Evolutionary conservation across 2,888 invertebrate genomes (phyloP), one percentile per base, ranked within the genome.

Genomic region (Xestia rhomboidea): DNA sequence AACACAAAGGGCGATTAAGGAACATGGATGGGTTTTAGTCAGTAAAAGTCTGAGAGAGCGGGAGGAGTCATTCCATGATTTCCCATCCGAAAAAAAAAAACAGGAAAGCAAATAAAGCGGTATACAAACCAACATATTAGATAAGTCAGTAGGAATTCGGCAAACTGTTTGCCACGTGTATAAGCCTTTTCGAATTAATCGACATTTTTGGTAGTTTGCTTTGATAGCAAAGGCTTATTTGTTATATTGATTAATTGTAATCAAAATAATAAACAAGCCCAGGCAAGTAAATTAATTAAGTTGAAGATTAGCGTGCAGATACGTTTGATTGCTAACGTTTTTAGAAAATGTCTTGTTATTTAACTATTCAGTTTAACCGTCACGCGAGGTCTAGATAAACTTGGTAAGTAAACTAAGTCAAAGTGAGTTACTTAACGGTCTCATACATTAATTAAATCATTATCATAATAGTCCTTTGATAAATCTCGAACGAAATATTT

Each of bases 381-480:
- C 68, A 75, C 68, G 54, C 68, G 68, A 76, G 4, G n/a, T 41
- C n/a, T 66, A 41, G 57, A 49, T 66, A 76, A 64, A 66, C 41
- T 75, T 38, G 1, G 2, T n/a, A 54, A 27, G 15, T 76, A 7
- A 41, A 34, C 27, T 62, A 11, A 15, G 30, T 73, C 30, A 13
- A 10, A 51, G 51, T 41, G n/a, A 60, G 57, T 34, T 73, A 30
- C 30, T 8, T 44, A 18, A 18, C 21, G 15, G n/a, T 30, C 3
- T 44, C 10, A 44, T 10, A 6, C n/a, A 54, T n/a, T 68, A 54
- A 38, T 54, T 30, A 73, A 41, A 38, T 64, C 10, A 13, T 38
- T 30, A 62, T 34, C 57, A 4, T 10, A 27, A 1, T 63, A 11
- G 24, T 24, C 24, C 24, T 38, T 24, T 38, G 6, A 24, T 6